Percentiles rank a stretch among this genome's conserved stretches.
Evolutionary conservation across 2,888 invertebrate genomes (phyloP).

Genomic region (Protula sp.): DNA sequence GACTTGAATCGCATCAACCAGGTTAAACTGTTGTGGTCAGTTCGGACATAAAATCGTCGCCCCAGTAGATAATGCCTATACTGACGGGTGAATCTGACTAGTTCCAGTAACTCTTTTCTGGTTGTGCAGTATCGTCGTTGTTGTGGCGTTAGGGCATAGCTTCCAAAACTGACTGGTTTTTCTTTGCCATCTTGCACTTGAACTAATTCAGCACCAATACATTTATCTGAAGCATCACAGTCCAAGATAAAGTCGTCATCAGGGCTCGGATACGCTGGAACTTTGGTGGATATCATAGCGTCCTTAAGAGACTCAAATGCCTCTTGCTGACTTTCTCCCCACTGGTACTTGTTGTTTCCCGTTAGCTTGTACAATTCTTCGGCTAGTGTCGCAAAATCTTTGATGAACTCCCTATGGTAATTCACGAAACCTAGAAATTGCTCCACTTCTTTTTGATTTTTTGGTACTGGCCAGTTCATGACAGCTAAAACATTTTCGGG

Average conservation of each 20-base stretch:
- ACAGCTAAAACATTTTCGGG: too few relatives aligned
- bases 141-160: too few relatives aligned
- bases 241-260: not conserved
- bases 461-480: not conserved
- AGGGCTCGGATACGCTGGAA: not conserved
- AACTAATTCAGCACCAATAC: too few relatives aligned
- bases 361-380: not conserved
- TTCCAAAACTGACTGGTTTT: too few relatives aligned
- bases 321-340: too few relatives aligned
- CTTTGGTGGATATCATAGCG: too few relatives aligned
- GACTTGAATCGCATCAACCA: not conserved
- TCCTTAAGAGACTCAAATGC: too few relatives aligned
- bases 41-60: not conserved
- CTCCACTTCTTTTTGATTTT: not conserved
- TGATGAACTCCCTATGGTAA: not conserved
- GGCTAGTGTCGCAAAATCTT: not conserved
- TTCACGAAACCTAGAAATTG: not conserved
- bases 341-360: too few relatives aligned
- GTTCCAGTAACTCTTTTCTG: too few relatives aligned
- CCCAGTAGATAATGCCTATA: not conserved
- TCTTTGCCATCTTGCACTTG: too few relatives aligned
- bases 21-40: not conserved
- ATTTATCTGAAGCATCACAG: not conserved
- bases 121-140: too few relatives aligned
- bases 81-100: too few relatives aligned